Evolutionary conservation across 2,888 invertebrate species (phyloP).

Genomic region (Diarsia dahlii): DNA sequence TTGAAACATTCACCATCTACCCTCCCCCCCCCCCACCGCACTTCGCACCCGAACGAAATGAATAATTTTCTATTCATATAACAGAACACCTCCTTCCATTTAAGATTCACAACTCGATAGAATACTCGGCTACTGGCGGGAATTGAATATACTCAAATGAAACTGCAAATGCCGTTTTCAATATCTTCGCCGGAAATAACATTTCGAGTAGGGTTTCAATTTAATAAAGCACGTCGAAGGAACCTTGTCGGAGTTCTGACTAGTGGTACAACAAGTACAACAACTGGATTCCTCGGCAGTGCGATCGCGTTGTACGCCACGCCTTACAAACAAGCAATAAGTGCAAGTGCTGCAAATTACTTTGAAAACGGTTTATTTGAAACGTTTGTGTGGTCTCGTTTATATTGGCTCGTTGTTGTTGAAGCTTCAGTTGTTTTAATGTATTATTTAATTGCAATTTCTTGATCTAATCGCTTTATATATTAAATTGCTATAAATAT

Average conservation of each 20-base stretch:
- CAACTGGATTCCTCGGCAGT: constrained; percentile 44
- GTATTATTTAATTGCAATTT: background rate
- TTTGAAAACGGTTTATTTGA: constrained; percentile 31
- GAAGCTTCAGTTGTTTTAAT: background rate
- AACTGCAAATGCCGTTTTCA: constrained; percentile 68
- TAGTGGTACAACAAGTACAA: constrained; percentile 60
- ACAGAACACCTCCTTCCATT: constrained; percentile 35
- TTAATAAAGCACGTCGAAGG: constrained; percentile 67
- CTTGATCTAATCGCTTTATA: background rate
- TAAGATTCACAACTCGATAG: constrained; percentile 56
- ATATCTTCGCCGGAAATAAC: constrained; percentile 65
- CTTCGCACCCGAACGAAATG: constrained; percentile 30
- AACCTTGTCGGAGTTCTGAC: constrained; percentile 49
- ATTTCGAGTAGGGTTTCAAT: constrained; percentile 61
- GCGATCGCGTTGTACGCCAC: constrained; percentile 28
- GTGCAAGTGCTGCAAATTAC: constrained; percentile 43
- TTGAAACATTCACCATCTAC: constrained; percentile 19
- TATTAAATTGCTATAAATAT: too few relatives aligned
- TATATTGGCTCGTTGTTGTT: background rate
- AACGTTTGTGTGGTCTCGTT: constrained; percentile 2
- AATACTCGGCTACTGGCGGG: constrained; percentile 44
- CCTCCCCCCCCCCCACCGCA: background rate
- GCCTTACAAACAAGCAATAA: constrained; percentile 39
- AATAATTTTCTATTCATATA: constrained; percentile 49
- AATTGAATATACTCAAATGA: constrained; percentile 64